Conservation (phyloP, 2,797 vertebrate genomes). For the Hybognathus amarus region DNA sequence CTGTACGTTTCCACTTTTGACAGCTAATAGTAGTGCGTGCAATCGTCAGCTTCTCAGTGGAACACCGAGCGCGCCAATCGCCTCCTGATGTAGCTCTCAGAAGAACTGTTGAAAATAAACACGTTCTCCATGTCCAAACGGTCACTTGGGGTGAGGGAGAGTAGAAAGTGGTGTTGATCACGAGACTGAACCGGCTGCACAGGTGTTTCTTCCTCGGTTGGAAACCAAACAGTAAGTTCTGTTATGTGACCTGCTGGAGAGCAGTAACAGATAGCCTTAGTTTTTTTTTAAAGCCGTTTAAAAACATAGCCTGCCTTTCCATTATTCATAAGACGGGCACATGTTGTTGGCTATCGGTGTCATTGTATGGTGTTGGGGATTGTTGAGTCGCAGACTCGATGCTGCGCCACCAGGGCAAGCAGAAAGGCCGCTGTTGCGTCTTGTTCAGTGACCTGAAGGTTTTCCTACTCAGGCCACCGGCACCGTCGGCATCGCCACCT, state of each 20-base stretch:
- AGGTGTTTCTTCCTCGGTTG: constrained; percentile 11
- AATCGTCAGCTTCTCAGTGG: neutral
- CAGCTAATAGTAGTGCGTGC: constrained; percentile 3
- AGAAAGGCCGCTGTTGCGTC: constrained; percentile 87
- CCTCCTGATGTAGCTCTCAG: neutral
- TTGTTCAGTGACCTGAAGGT: constrained; percentile 89
- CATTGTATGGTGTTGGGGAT: constrained; percentile 77
- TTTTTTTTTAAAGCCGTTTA: constrained; percentile 12
- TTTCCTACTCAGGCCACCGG: constrained; percentile 78
- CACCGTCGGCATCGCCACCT: constrained; percentile 74
- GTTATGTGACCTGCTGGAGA: constrained; percentile 26
- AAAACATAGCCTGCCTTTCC: constrained; percentile 41
- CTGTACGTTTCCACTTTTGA: neutral
- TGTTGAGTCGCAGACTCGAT: constrained; percentile 81
- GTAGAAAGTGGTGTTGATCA: neutral
- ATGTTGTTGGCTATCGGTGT: constrained; percentile 82
- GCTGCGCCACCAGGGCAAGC: constrained; percentile 85
- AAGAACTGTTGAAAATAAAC: constrained; percentile 28
- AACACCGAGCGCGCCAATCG: neutral
- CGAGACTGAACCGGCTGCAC: neutral
- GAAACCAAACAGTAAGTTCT: constrained; percentile 34
- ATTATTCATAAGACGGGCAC: constrained; percentile 68
- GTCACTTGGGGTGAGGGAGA: neutral
- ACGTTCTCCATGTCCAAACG: neutral
- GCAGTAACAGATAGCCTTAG: constrained; percentile 19